phyloP scores from a whole-genome alignment of 2,797 vertebrate genomes.

The Crocodylus rhombifer region DNA sequence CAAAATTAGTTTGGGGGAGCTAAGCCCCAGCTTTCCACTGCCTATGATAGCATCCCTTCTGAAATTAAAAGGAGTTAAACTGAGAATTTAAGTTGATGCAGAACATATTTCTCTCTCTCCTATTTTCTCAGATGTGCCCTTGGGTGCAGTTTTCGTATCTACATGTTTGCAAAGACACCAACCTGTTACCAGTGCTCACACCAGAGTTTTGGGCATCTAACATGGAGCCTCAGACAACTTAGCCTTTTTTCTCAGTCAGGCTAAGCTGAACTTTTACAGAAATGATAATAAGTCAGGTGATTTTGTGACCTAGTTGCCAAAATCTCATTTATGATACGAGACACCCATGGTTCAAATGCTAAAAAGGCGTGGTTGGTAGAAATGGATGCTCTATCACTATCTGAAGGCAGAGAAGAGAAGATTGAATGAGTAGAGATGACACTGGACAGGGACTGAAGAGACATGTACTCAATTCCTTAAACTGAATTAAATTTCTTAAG shows the following conservation, averaged over 20 bases:
- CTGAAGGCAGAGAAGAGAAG: not conserved
- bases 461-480: not conserved
- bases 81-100: not conserved
- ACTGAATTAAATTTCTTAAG: no score
- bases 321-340: not conserved
- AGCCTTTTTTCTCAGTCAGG: no score
- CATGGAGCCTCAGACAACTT: rapidly evolving
- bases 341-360: not conserved
- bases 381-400: not conserved
- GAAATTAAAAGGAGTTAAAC: not conserved
- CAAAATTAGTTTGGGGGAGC: no score
- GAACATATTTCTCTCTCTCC: not conserved
- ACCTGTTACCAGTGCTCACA: not conserved
- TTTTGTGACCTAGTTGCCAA: not conserved
- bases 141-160: not conserved
- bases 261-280: no score
- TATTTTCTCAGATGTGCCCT: not conserved
- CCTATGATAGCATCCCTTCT: not conserved
- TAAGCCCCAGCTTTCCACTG: no score
- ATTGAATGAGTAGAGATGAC: not conserved
- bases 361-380: not conserved
- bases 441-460: not conserved
- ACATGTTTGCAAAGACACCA: not conserved
- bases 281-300: no score
- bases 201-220: not conserved